Evolutionary conservation across 2,797 vertebrate genomes (phyloP), one percentile per base, ranked within the genome.

Genomic region (Harpagifer antarcticus): DNA sequence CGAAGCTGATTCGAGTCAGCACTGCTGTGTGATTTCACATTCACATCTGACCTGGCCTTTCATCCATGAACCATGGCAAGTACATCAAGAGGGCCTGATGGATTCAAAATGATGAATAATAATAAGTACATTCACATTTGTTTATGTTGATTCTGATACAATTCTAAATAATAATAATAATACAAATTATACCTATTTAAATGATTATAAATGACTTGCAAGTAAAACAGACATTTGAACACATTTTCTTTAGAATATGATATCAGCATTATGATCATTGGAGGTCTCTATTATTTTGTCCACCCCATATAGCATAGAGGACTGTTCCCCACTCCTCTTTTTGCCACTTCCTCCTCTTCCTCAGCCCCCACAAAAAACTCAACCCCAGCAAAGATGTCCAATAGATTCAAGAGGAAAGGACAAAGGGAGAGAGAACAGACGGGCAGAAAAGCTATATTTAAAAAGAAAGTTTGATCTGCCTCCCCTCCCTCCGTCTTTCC

Each of bases 361-460:
- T 31, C 20, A 17, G 27, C 50, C 55, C 57, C 16, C 49, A 65
- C 40, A 43, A 17, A 56, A 19, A 44, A 17, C 37, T 72, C 12
- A 13, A 49, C 58, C 12, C 20, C 43, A 71, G 79, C 83, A 77
- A 81, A 81, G 78, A 82, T 61, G 15, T 72, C 79, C 76, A 37
- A 9, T 33, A 77, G 73, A 84, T 73, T 84, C 65, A 81, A 56
- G 56, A 20, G 40, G 59, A 44, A 60, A 64, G 56, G 55, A 77
- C 56, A 68, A 31, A 80, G 49, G 70, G 20, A 76, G 47, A 43
- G 60, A 19, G 33, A 58, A 27, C 16, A 59, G 62, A 74, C 40
- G 59, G 65, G 79, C 79, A 72, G 87, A 71, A 77, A 84, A 81
- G 74, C 71, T 40, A 83, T 77, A 75, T 65, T 88, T 81, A 72